Conservation (phyloP, 2,113 vertebrate species). For the Seriola aureovittata region DNA sequence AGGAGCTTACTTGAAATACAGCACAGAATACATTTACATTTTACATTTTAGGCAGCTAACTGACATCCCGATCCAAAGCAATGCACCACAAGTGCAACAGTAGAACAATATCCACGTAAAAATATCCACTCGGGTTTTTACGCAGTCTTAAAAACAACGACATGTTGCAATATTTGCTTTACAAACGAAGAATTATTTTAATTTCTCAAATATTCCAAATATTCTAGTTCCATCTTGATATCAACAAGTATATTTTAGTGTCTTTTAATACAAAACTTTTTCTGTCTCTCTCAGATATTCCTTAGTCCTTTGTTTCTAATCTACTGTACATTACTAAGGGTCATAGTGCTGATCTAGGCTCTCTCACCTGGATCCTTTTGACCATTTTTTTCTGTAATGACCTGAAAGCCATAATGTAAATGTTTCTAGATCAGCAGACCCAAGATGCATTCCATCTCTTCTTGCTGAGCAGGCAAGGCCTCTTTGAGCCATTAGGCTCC, state of each 20-base stretch:
- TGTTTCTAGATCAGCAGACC: slow-evolving; percentile 65
- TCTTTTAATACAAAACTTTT: slow-evolving; percentile 2
- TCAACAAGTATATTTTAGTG: not conserved
- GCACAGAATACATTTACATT: slow-evolving; percentile 44
- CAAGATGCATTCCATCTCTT: slow-evolving; percentile 51
- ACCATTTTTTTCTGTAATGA: slow-evolving; percentile 58
- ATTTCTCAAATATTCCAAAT: not conserved
- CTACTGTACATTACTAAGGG: slow-evolving; percentile 19
- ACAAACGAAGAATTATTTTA: not conserved
- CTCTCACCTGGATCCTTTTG: slow-evolving; percentile 41
- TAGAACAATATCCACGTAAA: not conserved
- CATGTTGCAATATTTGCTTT: not conserved
- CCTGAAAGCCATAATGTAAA: slow-evolving; percentile 61
- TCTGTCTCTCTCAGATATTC: not conserved
- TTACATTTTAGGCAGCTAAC: slow-evolving; percentile 34
- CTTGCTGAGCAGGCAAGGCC: slow-evolving; percentile 72
- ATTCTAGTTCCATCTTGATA: slow-evolving; percentile 15
- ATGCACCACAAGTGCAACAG: not conserved
- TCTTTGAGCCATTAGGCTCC: slow-evolving; percentile 66
- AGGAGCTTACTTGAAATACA: slow-evolving; percentile 55
- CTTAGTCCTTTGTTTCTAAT: slow-evolving; percentile 18
- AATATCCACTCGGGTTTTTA: not conserved
- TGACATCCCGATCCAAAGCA: not conserved
- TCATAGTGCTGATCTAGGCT: slow-evolving; percentile 47
- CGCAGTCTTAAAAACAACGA: not conserved